Evolutionary conservation across 2,113 vertebrate species (phyloP).

Genomic region (Taxidea taxus): DNA sequence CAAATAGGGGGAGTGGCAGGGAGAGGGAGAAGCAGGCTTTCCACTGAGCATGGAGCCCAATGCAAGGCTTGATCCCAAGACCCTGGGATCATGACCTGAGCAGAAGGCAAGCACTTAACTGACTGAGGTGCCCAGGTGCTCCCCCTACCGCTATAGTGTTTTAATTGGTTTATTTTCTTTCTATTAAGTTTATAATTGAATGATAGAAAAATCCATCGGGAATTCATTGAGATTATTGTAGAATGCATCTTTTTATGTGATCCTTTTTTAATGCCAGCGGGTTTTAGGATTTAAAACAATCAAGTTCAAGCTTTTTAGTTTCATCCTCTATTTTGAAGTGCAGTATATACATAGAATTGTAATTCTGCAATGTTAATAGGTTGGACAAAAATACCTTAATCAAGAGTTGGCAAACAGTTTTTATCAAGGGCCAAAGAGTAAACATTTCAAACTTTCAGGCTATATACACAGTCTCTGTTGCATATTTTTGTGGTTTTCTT

Average conservation of each 20-base stretch:
- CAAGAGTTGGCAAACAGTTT: neutral
- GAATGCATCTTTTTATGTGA: neutral
- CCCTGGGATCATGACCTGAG: neutral
- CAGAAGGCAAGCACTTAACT: neutral
- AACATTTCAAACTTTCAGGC: neutral
- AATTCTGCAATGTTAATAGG: neutral
- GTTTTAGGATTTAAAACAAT: neutral
- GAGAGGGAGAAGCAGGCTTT: too few relatives aligned
- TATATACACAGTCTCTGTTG: neutral
- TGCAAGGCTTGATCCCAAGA: too few relatives aligned
- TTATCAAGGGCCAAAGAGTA: neutral
- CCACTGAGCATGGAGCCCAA: too few relatives aligned
- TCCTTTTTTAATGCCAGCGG: neutral
- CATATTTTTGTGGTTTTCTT: neutral
- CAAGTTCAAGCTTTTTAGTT: neutral
- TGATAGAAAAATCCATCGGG: neutral
- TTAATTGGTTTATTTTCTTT: neutral
- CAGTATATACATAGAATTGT: neutral
- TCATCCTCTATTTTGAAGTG: neutral
- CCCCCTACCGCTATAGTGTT: neutral
- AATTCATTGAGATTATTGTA: conserved; percentile 22
- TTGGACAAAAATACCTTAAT: conserved; percentile 19
- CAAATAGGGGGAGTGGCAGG: too few relatives aligned
- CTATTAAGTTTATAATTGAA: neutral
- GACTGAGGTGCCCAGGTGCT: neutral